phyloP scores from a whole-genome alignment of 1,140 invertebrate species.

The Helicorthomorpha holstii region DNA sequence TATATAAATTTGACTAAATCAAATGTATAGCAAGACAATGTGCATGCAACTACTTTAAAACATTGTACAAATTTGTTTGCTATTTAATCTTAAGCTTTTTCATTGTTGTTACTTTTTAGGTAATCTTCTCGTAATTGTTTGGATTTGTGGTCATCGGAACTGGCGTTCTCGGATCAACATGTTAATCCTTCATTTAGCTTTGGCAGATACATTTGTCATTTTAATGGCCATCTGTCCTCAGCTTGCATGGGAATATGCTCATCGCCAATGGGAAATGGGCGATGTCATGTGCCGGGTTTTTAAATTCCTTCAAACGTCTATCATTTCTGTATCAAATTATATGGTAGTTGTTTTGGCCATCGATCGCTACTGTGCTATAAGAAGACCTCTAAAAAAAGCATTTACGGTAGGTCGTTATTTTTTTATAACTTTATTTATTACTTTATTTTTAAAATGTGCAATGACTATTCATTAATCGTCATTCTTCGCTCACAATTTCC shows the following conservation, averaged over 20 bases:
- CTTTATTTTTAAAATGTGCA: background rate
- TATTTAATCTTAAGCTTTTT: too few relatives aligned
- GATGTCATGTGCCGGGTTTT: slow-evolving; percentile 22
- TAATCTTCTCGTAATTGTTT: background rate
- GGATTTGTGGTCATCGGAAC: background rate
- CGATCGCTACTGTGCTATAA: slow-evolving; percentile 27
- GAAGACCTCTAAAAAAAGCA: slow-evolving; percentile 21
- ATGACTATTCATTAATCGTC: too few relatives aligned
- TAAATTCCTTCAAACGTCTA: slow-evolving; percentile 25
- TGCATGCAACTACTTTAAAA: too few relatives aligned
- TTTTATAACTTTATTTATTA: background rate
- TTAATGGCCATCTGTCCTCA: slow-evolving; percentile 21
- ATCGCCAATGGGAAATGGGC: slow-evolving; percentile 23
- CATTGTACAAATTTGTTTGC: too few relatives aligned
- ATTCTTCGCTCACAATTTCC: too few relatives aligned
- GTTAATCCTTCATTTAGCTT: slow-evolving; percentile 25
- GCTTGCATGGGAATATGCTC: slow-evolving; percentile 25
- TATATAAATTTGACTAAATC: too few relatives aligned
- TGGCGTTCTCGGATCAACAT: slow-evolving; percentile 4
- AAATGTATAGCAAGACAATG: too few relatives aligned
- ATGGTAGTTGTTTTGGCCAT: slow-evolving; percentile 29
- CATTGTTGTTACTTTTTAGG: too few relatives aligned
- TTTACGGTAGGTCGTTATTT: slow-evolving; percentile 16
- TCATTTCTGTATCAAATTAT: slow-evolving; percentile 25
- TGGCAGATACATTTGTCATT: slow-evolving; percentile 24